Evolutionary conservation across 2,888 invertebrate species (phyloP).

Genomic region (Melitaea athalia): DNA sequence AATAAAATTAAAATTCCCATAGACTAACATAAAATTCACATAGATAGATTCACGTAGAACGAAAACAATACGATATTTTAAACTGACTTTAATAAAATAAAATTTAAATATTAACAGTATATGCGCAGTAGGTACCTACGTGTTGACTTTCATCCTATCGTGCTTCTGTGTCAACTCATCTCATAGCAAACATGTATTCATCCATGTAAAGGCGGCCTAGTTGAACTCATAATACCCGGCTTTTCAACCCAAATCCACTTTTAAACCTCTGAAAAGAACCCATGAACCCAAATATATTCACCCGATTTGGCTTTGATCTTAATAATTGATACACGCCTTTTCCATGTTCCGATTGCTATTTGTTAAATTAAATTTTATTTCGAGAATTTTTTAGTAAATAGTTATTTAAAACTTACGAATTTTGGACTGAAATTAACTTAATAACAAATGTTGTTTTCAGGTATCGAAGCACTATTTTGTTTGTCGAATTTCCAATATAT

Average conservation of each 20-base stretch:
- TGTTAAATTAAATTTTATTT: not conserved
- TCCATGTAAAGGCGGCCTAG: conserved; percentile 58
- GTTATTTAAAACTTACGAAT: no score
- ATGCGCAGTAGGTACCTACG: not conserved
- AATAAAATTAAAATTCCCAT: no score
- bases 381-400: not conserved
- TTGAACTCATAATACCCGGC: conserved; percentile 55
- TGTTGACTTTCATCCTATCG: conserved; percentile 33
- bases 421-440: no score
- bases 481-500: no score
- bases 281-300: conserved; percentile 32
- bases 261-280: conserved; percentile 49
- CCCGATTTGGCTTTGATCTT: conserved; percentile 46
- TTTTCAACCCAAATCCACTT: conserved; percentile 62
- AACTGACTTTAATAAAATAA: not conserved
- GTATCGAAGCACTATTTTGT: no score
- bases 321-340: conserved; percentile 30
- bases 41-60: not conserved
- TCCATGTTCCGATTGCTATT: not conserved
- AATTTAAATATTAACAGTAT: not conserved
- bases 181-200: conserved; percentile 64
- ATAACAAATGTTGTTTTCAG: no score
- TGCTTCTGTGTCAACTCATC: conserved; percentile 64
- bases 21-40: no score
- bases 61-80: no score